phyloP scores from a whole-genome alignment of 2,888 invertebrate genomes.

The Pristionchus maxplancki region DNA sequence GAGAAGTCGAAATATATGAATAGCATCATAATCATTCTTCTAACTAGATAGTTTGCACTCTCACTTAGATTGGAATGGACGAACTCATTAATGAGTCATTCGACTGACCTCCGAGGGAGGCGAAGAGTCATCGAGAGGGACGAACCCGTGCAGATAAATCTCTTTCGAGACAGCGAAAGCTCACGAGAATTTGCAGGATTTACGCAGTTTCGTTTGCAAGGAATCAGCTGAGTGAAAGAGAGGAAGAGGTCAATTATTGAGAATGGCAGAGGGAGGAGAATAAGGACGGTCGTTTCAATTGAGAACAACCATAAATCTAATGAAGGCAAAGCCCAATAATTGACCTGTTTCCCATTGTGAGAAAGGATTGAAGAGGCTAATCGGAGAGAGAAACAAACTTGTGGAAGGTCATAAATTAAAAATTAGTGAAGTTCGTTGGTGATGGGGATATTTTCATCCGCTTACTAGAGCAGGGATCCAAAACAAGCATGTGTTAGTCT shows the following conservation, averaged over 20 bases:
- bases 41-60: slow-evolving; percentile 12
- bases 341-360: slow-evolving; percentile 40
- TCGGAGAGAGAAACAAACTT: neutral
- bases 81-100: neutral
- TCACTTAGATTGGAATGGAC: slow-evolving; percentile 35
- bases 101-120: neutral
- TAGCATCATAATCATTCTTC: neutral
- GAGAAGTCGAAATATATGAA: neutral
- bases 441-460: neutral
- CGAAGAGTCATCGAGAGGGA: neutral
- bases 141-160: neutral
- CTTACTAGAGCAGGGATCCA: neutral
- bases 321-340: neutral
- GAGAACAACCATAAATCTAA: slow-evolving; percentile 32
- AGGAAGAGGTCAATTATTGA: neutral
- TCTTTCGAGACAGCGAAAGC: neutral
- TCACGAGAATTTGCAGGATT: slow-evolving; percentile 34
- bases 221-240: slow-evolving; percentile 21
- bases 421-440: neutral
- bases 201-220: slow-evolving; percentile 30
- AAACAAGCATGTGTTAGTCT: neutral
- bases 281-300: neutral
- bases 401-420: slow-evolving; percentile 14
- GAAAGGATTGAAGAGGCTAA: neutral
- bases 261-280: neutral